Evolutionary conservation across 2,888 invertebrate species (phyloP).

Genomic region (Ceriagrion tenellum): DNA sequence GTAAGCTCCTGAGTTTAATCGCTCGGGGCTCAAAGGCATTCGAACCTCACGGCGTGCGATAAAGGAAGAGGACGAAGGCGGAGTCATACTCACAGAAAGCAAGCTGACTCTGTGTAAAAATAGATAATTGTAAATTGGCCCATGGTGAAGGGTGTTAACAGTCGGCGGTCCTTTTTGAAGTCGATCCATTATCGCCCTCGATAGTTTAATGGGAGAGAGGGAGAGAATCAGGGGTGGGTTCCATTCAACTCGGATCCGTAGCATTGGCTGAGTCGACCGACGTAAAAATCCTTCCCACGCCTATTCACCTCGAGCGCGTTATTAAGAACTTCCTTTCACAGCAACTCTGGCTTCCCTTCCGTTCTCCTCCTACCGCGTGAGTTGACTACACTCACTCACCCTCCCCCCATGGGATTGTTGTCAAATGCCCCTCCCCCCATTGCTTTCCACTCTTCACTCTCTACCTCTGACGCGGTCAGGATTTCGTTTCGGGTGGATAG

Average conservation of each 20-base stretch:
- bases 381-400: neutral
- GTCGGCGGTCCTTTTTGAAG: conserved; percentile 6
- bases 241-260: neutral
- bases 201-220: neutral
- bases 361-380: neutral
- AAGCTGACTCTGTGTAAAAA: neutral
- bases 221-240: neutral
- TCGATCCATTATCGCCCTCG: neutral
- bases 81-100: neutral
- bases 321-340: conserved; percentile 50
- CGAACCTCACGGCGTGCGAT: too few relatives aligned
- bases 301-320: conserved; percentile 38
- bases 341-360: neutral
- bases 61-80: too few relatives aligned
- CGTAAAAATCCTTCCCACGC: conserved; percentile 36
- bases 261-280: neutral
- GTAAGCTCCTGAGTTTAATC: too few relatives aligned
- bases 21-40: too few relatives aligned
- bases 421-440: neutral
- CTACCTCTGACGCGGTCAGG: too few relatives aligned
- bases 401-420: neutral
- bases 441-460: neutral
- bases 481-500: too few relatives aligned
- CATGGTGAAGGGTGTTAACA: neutral
- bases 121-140: neutral